Base-by-base conservation (phyloP, 2,888 invertebrate species). In the Neoascia interrupta region DNA sequence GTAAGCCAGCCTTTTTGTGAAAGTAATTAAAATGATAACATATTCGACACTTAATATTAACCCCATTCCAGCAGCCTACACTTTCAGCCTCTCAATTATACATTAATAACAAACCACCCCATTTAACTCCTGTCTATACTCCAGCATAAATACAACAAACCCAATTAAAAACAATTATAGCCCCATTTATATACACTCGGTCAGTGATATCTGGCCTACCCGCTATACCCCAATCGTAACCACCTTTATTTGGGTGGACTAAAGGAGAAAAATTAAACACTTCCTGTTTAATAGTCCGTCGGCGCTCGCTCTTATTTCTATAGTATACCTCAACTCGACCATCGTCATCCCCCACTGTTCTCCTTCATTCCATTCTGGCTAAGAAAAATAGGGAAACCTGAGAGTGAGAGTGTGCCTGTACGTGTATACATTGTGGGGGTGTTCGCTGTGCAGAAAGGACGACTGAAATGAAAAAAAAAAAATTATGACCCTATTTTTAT, bases 401-500 rank as follows among this genome's bases (percentile, higher is more conserved):
- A n/a, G 31, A 31, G 31, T 31, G 8, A 23, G 39, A 51, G 43
- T 10, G 23, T 16, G 39, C 15, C 23, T 13, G 15, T 47, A n/a
- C 1, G 13, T 34, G 11, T 6, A 31, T 6, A 31, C 31, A 31
- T n/a, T 18, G 39, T 26, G 41, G 19, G 63, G 23, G 36, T 41
- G 34, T 19, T 26, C 28, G 16, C 18, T 18, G 13, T 26, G n/a
- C n/a, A 41, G 58, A 51, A 69, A 69, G 60, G 69, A 58, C 69
- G 70, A 70, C 53, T 16, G 53, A 70, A 70, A 53, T 51, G 70
- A 61, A 70, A 61, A 60, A 70, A 70, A 70, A 61, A 61, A 70
- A 70, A 70, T 61, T 70, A 70, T 70, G 70, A 70, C 70, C 61
- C 70, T 70, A 70, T 70, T 70, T 70, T 70, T 70, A 70, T 70